Percentiles rank a stretch among this genome's conserved stretches.
Evolutionary conservation across 2,113 vertebrate genomes (phyloP).

Genomic region (Tympanuchus pallidicinctus): DNA sequence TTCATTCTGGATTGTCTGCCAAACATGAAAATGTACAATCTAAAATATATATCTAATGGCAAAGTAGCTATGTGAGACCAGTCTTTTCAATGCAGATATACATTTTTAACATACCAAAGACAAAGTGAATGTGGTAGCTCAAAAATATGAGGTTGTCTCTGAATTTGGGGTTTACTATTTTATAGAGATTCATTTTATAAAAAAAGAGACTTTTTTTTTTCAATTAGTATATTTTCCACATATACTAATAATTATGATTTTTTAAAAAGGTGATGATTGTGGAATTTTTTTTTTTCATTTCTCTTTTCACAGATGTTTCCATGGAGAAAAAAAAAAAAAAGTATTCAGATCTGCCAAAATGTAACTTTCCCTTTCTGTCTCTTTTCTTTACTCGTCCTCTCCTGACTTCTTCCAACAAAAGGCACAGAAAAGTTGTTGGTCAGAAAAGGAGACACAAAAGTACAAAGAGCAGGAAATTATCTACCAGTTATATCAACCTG

Average conservation of each 20-base stretch:
- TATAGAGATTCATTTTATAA: background rate
- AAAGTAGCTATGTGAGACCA: background rate
- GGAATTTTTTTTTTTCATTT: background rate
- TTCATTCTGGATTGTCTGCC: background rate
- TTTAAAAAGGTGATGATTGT: background rate
- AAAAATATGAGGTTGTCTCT: background rate
- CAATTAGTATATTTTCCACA: background rate
- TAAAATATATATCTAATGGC: background rate
- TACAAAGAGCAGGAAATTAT: background rate
- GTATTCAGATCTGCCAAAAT: background rate
- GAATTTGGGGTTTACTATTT: background rate
- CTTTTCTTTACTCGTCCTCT: background rate
- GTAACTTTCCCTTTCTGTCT: background rate
- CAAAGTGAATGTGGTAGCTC: background rate
- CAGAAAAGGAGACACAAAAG: background rate
- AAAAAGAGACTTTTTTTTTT: background rate
- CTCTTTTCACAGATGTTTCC: background rate
- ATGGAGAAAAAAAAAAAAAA: rapidly evolving
- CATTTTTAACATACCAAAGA: background rate
- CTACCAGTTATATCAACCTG: background rate
- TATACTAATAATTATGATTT: background rate
- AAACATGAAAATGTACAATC: background rate
- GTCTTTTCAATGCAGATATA: background rate
- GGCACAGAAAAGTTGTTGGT: background rate
- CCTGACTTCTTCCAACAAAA: background rate